A percentile compares a stretch with the other conserved stretches of the same genome.
These are phyloP conservation scores for Pilophorus perplexus DNA, from an alignment of 2,888 invertebrate genomes.

Conservation along the genomic window DNA sequence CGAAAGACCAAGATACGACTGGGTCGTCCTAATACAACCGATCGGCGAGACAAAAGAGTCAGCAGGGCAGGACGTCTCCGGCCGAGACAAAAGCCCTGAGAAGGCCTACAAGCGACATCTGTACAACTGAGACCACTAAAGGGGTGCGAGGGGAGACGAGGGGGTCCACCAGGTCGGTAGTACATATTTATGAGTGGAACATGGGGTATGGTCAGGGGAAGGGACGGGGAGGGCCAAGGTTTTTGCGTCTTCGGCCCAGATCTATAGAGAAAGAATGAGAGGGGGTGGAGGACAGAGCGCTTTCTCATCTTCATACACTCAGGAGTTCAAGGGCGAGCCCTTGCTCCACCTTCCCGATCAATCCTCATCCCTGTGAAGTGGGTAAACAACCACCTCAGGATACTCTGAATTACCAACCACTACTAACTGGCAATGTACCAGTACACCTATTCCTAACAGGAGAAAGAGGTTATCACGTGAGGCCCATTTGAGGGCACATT, in stretches of 20 bases:
- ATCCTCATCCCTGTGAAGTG: too few species aligned
- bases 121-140: slow-evolving; percentile 8
- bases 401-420: too few species aligned
- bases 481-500: too few species aligned
- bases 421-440: too few species aligned
- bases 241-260: slow-evolving; percentile 31
- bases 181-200: slow-evolving; percentile 21
- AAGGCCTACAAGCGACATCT: slow-evolving; percentile 24
- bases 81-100: slow-evolving; percentile 18
- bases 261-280: slow-evolving; percentile 25
- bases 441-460: too few species aligned
- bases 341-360: slow-evolving; percentile 20
- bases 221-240: slow-evolving; percentile 6
- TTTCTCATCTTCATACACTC: slow-evolving; percentile 24
- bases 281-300: neutral
- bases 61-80: slow-evolving; percentile 8
- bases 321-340: slow-evolving; percentile 28
- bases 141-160: neutral
- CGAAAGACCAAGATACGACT: slow-evolving; percentile 6
- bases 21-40: too few species aligned
- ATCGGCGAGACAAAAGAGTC: slow-evolving; percentile 11
- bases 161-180: neutral
- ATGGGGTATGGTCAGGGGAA: neutral
- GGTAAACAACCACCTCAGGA: too few species aligned
- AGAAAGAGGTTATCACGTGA: too few species aligned